Percentiles rank a stretch among this genome's conserved stretches.
phyloP scores from a whole-genome alignment of 2,113 vertebrate genomes.

The Motacilla alba region DNA sequence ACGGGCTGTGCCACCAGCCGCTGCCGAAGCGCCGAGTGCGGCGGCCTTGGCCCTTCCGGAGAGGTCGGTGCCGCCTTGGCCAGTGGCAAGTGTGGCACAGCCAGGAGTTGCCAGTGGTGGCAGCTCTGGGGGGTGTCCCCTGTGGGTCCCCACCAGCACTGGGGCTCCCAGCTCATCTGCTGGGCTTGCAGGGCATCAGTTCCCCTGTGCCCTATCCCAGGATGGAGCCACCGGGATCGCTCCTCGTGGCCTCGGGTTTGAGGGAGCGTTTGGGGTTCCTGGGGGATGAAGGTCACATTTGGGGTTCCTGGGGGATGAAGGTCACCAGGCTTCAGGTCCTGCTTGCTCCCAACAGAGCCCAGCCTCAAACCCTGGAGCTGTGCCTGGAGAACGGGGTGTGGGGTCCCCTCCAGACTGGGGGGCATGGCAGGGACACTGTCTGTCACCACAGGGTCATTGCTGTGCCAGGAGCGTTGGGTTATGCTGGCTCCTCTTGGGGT shows the following conservation, averaged over 20 bases:
- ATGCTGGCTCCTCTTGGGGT: accelerated
- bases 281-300: accelerated
- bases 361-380: neutral
- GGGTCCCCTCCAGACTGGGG: neutral
- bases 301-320: neutral
- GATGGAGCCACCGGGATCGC: accelerated
- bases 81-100: accelerated
- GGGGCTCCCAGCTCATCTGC: neutral
- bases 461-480: accelerated
- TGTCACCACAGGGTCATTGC: neutral
- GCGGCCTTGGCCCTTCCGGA: neutral
- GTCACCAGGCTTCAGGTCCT: neutral
- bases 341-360: accelerated
- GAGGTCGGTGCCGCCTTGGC: neutral
- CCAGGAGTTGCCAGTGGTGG: accelerated
- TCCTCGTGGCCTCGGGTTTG: neutral
- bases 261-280: accelerated
- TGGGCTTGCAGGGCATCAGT: neutral
- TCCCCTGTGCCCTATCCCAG: accelerated
- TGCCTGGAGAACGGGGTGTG: neutral
- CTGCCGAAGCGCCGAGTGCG: accelerated
- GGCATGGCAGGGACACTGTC: accelerated
- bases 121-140: accelerated
- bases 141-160: neutral
- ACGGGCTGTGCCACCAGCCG: neutral